Evolutionary conservation across 2,888 invertebrate species (phyloP), one percentile per base, ranked within the genome.

Genomic region (Xylophagus ater): DNA sequence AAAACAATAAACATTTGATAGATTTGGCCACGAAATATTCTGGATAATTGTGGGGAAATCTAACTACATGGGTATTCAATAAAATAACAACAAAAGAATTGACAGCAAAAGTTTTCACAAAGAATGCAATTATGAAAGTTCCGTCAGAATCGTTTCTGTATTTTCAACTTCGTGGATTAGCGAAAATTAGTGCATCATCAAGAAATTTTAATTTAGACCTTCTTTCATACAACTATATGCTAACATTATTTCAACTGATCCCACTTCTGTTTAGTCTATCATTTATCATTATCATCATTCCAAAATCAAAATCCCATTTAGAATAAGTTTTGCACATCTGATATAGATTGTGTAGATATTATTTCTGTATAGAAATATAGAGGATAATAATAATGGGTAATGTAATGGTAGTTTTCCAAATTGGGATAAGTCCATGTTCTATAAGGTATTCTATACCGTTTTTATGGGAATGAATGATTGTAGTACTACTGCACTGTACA

Each of bases 161-260:
- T 15, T 14, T 33, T 19, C 33, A 20, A 20, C 19, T 20, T 33
- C 14, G 12, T 18, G 20, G 12, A n/a, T 24, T 34, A 13, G n/a
- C 18, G 26, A 26, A 39, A 39, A 38, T 33, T 26, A 23, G 31
- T 33, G 38, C 38, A 39, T 38, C 32, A 32, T 20, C 32, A 33
- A 39, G 32, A 25, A 39, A 33, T 39, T 39, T 32, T 39, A 39
- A 39, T 33, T 33, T 33, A 20, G 15, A 36, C 21, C 36, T 36
- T 36, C 29, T 19, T 29, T 28, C 21, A 19, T 21, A 9, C 33
- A 33, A 12, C 20, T 21, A 20, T 10, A 21, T 23, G 9, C 34
- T 4, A 7, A 34, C 7, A 4, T 23, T 5, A 8, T 34, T 14
- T 4, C 24, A 20, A 13, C 23, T 17, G 15, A 9, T 9, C 13